Evolutionary conservation across 2,888 invertebrate species (phyloP).

Genomic region (Phragmatobia fuliginosa): DNA sequence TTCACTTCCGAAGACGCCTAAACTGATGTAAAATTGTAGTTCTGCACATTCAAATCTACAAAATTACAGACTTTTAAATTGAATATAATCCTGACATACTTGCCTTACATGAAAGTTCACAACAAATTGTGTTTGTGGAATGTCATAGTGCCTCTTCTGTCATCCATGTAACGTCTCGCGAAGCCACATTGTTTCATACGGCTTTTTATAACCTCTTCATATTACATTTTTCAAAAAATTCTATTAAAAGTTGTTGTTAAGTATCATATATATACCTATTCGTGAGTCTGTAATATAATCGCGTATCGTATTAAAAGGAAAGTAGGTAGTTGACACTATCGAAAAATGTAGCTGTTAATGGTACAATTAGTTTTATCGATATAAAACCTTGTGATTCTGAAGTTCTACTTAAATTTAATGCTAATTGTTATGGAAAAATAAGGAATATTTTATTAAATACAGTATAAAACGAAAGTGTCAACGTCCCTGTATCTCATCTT

Average conservation of each 20-base stretch:
- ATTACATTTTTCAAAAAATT: background rate
- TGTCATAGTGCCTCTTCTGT: slow-evolving; percentile 38
- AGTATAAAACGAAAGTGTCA: no score
- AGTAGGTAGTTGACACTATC: no score
- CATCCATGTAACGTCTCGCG: slow-evolving; percentile 41
- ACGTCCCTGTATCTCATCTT: no score
- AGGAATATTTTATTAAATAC: no score
- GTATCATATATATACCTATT: background rate
- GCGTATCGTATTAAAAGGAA: no score
- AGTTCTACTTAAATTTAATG: no score
- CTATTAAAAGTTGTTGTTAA: background rate
- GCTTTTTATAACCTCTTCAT: slow-evolving; percentile 46
- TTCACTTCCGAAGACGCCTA: background rate
- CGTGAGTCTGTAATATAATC: no score
- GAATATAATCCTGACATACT: no score
- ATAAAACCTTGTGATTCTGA: no score
- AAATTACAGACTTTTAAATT: slow-evolving; percentile 1
- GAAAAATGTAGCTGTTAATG: no score
- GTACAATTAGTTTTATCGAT: no score
- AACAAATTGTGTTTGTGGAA: slow-evolving; percentile 45
- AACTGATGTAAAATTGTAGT: background rate
- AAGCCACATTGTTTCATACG: slow-evolving; percentile 55
- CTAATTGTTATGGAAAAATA: no score
- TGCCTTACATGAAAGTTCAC: slow-evolving; percentile 38
- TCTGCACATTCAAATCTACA: background rate